Evolutionary conservation across 2,888 invertebrate genomes (phyloP).

Genomic region (Athalia cordata): DNA sequence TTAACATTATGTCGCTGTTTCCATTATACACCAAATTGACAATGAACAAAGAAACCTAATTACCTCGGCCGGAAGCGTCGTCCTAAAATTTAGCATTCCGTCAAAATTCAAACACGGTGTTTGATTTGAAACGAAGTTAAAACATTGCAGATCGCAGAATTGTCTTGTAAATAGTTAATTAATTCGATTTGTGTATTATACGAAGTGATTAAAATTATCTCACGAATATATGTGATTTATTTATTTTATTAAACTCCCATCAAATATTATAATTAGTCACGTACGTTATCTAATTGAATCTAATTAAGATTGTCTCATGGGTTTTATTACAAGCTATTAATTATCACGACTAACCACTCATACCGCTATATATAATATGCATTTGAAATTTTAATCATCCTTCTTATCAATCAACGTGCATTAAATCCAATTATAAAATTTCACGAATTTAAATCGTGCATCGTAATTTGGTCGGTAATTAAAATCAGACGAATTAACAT

Average conservation of each 20-base stretch:
- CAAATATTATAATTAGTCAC: constrained; percentile 9
- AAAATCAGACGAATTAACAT: background rate
- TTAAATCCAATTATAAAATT: too few species aligned
- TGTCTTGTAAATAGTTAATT: constrained; percentile 10
- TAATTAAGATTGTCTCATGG: constrained; percentile 16
- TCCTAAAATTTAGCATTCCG: background rate
- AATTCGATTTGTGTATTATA: constrained; percentile 13
- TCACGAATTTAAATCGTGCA: too few species aligned
- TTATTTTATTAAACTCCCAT: constrained; percentile 33
- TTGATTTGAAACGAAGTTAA: constrained; percentile 1
- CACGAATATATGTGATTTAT: constrained; percentile 16
- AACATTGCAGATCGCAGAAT: constrained; percentile 9
- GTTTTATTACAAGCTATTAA: constrained; percentile 25
- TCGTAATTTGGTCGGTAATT: too few species aligned
- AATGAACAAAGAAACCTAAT: background rate
- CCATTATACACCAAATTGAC: background rate
- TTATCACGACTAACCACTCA: constrained; percentile 12
- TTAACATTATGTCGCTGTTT: background rate
- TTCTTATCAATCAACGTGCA: too few species aligned
- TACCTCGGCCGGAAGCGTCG: too few species aligned
- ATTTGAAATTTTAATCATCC: too few species aligned
- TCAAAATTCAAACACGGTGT: background rate
- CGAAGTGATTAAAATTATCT: background rate
- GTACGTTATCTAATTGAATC: constrained; percentile 11
- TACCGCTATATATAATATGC: too few species aligned